Evolutionary conservation across 2,888 invertebrate species (phyloP), one percentile per base, ranked within the genome.

Genomic region (Plagodis dolabraria): DNA sequence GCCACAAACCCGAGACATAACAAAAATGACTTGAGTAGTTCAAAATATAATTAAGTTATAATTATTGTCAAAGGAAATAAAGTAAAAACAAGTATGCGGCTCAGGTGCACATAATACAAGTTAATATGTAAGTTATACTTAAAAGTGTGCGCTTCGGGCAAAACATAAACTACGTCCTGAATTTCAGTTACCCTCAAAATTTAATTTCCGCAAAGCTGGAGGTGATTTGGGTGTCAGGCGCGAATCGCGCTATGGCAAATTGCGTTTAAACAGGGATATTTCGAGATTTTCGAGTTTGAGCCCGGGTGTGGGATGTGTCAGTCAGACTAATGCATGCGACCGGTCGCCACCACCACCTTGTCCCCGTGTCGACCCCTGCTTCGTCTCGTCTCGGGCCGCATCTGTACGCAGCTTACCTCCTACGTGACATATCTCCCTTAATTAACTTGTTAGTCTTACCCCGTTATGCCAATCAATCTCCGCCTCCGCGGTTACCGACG

Each of bases 381-480:
- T 22, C 22, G 33, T 10, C 51, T 48, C 42, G 12, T 47, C 53
- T 52, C 55, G 42, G 49, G 55, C 60, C 48, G 48, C 59, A 64
- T 63, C 65, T 65, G 68, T 58, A 57, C 65, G 65, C 62, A 72
- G 73, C 71, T 79, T 79, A 72, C 48, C 12, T 33, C 45, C 71
- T 70, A 74, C 74, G 72, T 76, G 79, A 82, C 78, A 75, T 79
- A 77, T 79, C 76, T 74, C 66, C 71, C 79, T 83, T 85, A 85
- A 87, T 86, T 85, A 85, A 85, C 80, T 83, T 81, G 80, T 82
- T 79, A 80, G 72, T 72, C 72, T 75, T 67, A 67, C 68, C 60
- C 48, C 60, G 61, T 57, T 47, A 49, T 58, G 63, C 59, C 68
- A 68, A 67, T 72, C 65, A 62, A 58, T 60, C 49, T 57, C 48